phyloP scores from a whole-genome alignment of 2,888 invertebrate species.

The Dicyrtomina minuta region DNA sequence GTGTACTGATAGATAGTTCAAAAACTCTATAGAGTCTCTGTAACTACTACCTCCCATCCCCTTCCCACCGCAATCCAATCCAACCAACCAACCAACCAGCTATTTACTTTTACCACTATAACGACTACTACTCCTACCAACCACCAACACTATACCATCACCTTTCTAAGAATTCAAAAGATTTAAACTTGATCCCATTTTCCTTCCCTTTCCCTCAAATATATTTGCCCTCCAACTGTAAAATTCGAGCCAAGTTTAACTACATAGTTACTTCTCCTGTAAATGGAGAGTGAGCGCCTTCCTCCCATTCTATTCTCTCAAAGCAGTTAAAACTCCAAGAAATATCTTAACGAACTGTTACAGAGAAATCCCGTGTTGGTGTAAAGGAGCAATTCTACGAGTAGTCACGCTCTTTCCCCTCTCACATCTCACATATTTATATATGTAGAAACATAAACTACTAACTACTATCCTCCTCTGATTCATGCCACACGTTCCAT shows the following conservation, averaged over 20 bases:
- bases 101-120: neutral
- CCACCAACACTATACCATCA: no score
- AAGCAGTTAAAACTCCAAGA: neutral
- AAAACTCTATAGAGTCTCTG: no score
- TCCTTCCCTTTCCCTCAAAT: neutral
- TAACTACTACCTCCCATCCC: no score
- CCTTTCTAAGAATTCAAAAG: neutral
- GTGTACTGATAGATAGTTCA: no score
- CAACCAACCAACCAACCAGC: neutral
- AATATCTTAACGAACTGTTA: neutral
- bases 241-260: no score
- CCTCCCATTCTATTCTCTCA: no score
- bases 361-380: conserved; percentile 26
- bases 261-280: no score
- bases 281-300: no score
- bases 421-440: conserved; percentile 21
- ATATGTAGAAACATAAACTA: no score
- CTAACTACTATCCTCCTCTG: conserved; percentile 12
- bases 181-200: conserved; percentile 6
- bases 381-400: conserved; percentile 15
- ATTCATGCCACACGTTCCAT: neutral
- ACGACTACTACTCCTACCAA: no score
- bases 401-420: conserved; percentile 23
- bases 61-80: no score
- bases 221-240: neutral